A percentile compares a stretch with the other conserved stretches of the same genome.
Conservation (phyloP, 1,140 invertebrate genomes). For the Zaprionus tsacasi region DNA sequence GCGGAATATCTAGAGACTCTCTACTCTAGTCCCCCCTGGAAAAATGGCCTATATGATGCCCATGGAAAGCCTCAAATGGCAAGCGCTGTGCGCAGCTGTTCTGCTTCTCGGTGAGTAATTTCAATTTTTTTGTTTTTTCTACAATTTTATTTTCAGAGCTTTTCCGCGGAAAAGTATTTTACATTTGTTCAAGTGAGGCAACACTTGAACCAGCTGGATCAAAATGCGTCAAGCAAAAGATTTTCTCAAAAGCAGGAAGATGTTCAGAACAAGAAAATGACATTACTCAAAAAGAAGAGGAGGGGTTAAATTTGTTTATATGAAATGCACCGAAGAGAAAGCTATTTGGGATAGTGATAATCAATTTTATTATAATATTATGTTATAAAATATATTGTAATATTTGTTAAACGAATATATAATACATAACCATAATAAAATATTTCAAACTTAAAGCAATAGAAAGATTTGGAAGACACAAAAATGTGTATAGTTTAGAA, state of each 20-base stretch:
- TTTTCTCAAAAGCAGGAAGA: background rate
- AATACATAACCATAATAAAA: no score
- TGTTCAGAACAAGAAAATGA: background rate
- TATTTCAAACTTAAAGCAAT: no score
- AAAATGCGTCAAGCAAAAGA: conserved; percentile 16
- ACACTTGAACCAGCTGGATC: conserved; percentile 17
- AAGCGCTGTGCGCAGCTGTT: conserved; percentile 76
- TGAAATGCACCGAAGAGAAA: background rate
- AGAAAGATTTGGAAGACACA: no score
- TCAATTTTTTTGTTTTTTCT: conserved; percentile 21
- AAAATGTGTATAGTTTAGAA: no score
- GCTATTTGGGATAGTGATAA: no score
- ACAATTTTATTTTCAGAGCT: background rate
- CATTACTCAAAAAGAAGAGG: background rate
- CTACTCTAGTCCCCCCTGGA: conserved; percentile 4
- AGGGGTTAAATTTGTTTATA: background rate
- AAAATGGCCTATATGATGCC: conserved; percentile 62
- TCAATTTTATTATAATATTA: no score
- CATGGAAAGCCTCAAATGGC: conserved; percentile 68
- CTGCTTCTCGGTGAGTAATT: conserved; percentile 68
- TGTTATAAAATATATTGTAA: no score
- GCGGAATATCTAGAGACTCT: conserved; percentile 21
- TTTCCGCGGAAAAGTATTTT: conserved; percentile 25
- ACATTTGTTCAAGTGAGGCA: conserved; percentile 6
- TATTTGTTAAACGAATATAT: no score